Conservation (phyloP, 2,888 invertebrate species). For the Timema podura region DNA sequence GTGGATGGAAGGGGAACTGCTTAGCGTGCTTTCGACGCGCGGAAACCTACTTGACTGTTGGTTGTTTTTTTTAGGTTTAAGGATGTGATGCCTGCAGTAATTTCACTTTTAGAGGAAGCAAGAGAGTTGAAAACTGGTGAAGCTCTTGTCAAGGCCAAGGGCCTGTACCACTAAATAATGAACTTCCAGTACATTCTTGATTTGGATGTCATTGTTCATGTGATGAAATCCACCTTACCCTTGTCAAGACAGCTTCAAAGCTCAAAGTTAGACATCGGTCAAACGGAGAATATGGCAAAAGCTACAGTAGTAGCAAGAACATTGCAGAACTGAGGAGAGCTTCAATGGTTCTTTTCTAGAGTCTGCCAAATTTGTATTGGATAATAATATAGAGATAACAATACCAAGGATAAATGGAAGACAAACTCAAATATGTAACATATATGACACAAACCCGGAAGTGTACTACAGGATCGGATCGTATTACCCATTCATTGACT, state of each 20-base stretch:
- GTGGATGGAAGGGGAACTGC: no score
- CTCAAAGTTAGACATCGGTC: background rate
- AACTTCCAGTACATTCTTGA: background rate
- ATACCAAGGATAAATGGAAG: conserved; percentile 8
- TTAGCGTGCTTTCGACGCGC: no score
- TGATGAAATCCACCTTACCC: background rate
- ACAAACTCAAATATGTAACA: background rate
- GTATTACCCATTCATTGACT: conserved; percentile 2
- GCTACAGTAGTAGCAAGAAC: background rate
- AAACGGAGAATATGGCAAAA: background rate
- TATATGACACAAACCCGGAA: conserved; percentile 1
- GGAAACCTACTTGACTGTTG: no score
- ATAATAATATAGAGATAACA: background rate
- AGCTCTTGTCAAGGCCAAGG: background rate
- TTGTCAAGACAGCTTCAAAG: background rate
- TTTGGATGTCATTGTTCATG: background rate
- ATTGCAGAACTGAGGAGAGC: background rate
- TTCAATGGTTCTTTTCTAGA: background rate
- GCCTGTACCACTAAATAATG: background rate
- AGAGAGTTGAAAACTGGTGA: background rate
- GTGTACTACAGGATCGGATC: conserved; percentile 4
- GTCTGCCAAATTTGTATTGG: background rate
- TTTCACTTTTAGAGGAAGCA: background rate
- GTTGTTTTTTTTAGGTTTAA: background rate
- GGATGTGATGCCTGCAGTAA: background rate